Conservation (phyloP, 2,113 vertebrate genomes). For the Phrynocephalus versicolor region DNA sequence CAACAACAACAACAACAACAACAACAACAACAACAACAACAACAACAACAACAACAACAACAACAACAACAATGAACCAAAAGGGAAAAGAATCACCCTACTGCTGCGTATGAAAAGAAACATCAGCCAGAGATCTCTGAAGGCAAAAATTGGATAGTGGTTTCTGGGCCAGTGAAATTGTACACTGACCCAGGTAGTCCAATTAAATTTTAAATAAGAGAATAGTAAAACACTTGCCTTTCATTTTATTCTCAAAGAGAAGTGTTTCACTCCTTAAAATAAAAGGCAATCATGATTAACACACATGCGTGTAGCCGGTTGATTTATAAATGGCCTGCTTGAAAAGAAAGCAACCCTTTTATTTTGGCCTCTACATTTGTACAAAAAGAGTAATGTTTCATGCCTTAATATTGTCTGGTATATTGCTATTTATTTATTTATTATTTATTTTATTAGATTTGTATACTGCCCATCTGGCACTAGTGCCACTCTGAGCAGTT, state of each 20-base stretch:
- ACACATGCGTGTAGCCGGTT: no score
- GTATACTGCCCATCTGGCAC: no score
- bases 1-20: no score
- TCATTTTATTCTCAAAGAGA: no score
- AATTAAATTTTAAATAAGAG: background rate
- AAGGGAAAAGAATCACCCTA: background rate
- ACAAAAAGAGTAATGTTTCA: background rate
- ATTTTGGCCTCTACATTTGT: background rate
- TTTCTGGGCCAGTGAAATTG: background rate
- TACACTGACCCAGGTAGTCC: no score
- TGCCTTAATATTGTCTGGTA: background rate
- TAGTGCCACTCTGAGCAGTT: no score
- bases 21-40: no score
- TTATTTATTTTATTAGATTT: no score
- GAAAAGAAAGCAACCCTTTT: background rate
- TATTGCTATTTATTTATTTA: no score
- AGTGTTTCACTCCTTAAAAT: background rate
- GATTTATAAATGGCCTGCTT: no score
- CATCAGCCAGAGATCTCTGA: background rate
- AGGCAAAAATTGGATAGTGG: background rate
- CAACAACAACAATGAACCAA: background rate
- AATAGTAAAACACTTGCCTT: background rate
- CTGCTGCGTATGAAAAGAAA: background rate
- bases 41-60: no score
- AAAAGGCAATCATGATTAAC: background rate